Base-by-base conservation (phyloP, 35 echinoderm and acorn worm species). In the Ophioderma brevispina region DNA sequence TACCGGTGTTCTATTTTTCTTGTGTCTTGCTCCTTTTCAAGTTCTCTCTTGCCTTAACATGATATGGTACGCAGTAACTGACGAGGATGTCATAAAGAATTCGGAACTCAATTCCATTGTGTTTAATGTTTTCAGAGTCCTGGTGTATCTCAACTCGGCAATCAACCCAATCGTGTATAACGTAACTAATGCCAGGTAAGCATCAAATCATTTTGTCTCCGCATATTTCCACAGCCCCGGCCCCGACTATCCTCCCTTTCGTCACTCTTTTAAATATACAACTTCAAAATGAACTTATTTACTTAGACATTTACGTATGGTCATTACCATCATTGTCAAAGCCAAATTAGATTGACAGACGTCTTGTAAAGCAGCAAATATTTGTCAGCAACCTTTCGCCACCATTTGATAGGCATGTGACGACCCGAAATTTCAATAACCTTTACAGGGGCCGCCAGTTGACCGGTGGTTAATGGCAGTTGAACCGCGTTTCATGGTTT, bases 111-210 rank as follows among this genome's bases (percentile, higher is more conserved):
- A 41, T 25, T 70, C 59, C n/a, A 78, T 42, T 21, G 70, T 76
- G 75, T 40, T n/a, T 13, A 31, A 78, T 17, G 36, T 84, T 35
- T 82, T 46, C 21, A 82, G 95, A 32, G 78, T 93, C 13, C 42
- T 97, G 28, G 84, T 97, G 10, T 97, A 93, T 32, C 46, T 97
- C 0, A 97, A 97, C 49, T 93, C 95, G 30, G 87, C 95, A 33
- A 94, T 97, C 43, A 97, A 97, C 64, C 95, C 95, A 21, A 85
- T 97, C 31, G 64, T 97, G 1, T 97, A 97, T 41, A 97, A 97
- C 40, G 76, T 94, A 21, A 97, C 91, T 34, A 92, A 90, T 0
- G 78, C 87, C 10, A 97, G 93, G 79, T 97, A 92, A 25, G 59
- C 4, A 70, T n/a, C n/a, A n/a, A n/a, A n/a, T n/a, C n/a, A n/a